Percentiles rank a stretch among this genome's conserved stretches.
phyloP scores from a whole-genome alignment of 37 sponge, comb jelly and placozoan genomes.

The Chondrilla cf. caribensis region DNA sequence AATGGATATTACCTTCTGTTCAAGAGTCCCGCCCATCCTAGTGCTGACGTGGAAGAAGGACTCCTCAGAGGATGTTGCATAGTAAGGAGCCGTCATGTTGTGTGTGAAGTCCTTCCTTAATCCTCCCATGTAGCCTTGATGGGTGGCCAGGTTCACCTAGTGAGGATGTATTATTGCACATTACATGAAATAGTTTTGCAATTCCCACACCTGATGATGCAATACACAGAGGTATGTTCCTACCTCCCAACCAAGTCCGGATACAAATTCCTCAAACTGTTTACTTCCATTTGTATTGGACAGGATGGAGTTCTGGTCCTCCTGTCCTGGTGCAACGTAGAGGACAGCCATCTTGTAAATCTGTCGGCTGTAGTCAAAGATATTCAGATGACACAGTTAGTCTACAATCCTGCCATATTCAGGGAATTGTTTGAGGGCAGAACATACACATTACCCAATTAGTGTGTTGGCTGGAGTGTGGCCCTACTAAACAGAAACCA shows the following conservation, averaged over 20 bases:
- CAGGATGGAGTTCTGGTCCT: conserved; percentile 84
- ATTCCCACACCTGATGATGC: neutral
- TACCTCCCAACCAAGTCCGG: conserved; percentile 98
- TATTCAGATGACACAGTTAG: neutral
- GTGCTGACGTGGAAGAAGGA: conserved; percentile 96
- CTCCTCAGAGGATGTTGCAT: conserved; percentile 91
- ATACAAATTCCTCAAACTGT: conserved; percentile 93
- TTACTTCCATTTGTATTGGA: conserved; percentile 73
- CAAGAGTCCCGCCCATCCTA: conserved; percentile 58
- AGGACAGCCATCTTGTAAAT: conserved; percentile 97
- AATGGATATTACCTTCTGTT: conserved; percentile 32
- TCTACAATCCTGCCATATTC: neutral
- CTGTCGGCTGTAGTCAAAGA: conserved; percentile 67
- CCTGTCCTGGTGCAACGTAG: conserved; percentile 89
- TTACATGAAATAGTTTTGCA: neutral
- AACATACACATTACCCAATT: conserved; percentile 7
- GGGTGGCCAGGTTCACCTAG: conserved; percentile 79
- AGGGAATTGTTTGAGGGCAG: conserved; percentile 25
- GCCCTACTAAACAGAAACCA: conserved; percentile 11
- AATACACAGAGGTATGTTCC: too few relatives aligned
- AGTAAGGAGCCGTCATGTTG: conserved; percentile 76
- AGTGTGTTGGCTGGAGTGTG: conserved; percentile 22
- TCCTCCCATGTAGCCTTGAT: conserved; percentile 87
- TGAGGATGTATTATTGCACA: neutral
- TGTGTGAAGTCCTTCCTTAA: conserved; percentile 54